Evolutionary conservation across 2,113 vertebrate genomes (phyloP), one percentile per base, ranked within the genome.

Genomic region (Larimichthys polyactis): DNA sequence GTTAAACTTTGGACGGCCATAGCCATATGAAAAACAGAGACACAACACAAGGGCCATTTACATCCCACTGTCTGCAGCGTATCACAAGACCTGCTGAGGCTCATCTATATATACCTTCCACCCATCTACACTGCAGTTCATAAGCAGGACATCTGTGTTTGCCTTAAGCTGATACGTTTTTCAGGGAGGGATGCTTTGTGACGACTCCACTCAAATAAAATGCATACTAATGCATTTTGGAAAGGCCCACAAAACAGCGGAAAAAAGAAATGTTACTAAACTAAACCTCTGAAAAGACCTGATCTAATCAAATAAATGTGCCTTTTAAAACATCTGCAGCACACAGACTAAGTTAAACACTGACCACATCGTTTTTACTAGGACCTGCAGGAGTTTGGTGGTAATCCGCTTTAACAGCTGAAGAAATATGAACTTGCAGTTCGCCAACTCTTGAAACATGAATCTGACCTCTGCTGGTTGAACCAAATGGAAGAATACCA

Each of bases 1-100:
- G 73, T 55, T 64, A 68, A 69, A 82, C 77, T 84, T 85, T 83
- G 87, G 89, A 92, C 89, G 87, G 88, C 81, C 66, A 74, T 1
- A 24, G 83, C 83, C 86, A 76, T 44, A 55, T 59, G 66, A 70
- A 44, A 44, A 82, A 85, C 54, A 71, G 46, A 75, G 57, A 82
- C 66, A 67, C 75, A 64, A 83, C 68, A 83, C 32, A 15, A 46
- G 44, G 80, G 71, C 55, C 57, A 29, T 3, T 9, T 22, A 77
- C 58, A 14, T 64, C 71, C 29, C 20, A 19, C 40, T 1, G 32
- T 36, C 19, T 66, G 74, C 63, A 67, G 79, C 3, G 2, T 5
- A 59, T 49, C 44, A 51, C 36, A n/a, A 40, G 73, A 64, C 29
- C 58, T 12, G 20, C 48, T 22, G 52, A 75, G 20, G 48, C 11